Evolutionary conservation across 2,888 invertebrate genomes (phyloP).

Genomic region (Elmis aenea): DNA sequence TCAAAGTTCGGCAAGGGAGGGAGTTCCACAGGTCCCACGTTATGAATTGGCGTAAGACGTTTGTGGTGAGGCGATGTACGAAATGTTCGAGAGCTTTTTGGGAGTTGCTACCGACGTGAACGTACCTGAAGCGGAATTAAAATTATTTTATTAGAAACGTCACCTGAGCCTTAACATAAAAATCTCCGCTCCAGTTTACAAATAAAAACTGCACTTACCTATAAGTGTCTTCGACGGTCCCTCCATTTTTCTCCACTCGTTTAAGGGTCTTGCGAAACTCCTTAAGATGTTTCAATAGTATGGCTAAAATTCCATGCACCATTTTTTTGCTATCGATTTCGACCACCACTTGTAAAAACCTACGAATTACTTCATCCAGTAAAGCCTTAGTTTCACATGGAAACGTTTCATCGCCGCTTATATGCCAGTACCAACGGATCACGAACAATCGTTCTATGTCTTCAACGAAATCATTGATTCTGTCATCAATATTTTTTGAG

Average conservation of each 20-base stretch:
- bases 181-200: background rate
- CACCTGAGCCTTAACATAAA: background rate
- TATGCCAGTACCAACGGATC: conserved; percentile 48
- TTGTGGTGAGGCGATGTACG: conserved; percentile 53
- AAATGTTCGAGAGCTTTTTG: conserved; percentile 53
- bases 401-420: conserved; percentile 49
- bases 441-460: conserved; percentile 50
- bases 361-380: conserved; percentile 43
- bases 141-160: conserved; percentile 4
- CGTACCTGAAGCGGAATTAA: conserved; percentile 39
- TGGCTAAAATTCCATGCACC: conserved; percentile 47
- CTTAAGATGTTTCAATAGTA: conserved; percentile 58
- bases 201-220: conserved; percentile 34
- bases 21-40: conserved; percentile 66
- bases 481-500: conserved; percentile 23
- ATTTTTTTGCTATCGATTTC: conserved; percentile 44
- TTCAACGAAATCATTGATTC: conserved; percentile 38
- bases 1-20: conserved; percentile 58
- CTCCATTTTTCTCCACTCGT: conserved; percentile 50
- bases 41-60: conserved; percentile 56
- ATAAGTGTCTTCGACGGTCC: conserved; percentile 49
- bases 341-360: conserved; percentile 41
- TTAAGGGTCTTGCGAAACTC: conserved; percentile 60
- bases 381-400: conserved; percentile 44
- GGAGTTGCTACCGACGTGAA: conserved; percentile 42